Base-by-base conservation (phyloP, 2,113 vertebrate species). In the Ceyx cyanopectus region DNA sequence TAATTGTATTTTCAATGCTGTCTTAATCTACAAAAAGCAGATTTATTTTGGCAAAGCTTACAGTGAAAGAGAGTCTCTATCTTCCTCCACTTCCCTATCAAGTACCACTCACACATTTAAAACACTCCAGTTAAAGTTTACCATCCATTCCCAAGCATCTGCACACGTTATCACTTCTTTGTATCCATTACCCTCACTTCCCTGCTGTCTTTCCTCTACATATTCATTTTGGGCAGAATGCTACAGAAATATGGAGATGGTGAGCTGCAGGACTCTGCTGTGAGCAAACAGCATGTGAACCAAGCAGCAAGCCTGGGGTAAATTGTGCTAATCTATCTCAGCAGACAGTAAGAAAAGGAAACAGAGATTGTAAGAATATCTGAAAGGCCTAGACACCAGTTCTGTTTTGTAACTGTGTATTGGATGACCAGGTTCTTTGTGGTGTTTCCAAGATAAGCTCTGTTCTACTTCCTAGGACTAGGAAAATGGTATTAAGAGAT, bases 21-120 rank as follows among this genome's bases (percentile, higher is more conserved):
- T 78, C n/a, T 58, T 92, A 87, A 94, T 85, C 76, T 83, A 76
- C 74, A 85, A 68, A 81, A 88, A 73, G 18, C 77, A 92, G 81
- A 84, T 73, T 81, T 50, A 7, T 65, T 95, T 86, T 73, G 27
- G 62, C 62, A 81, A 79, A 79, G 12, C 6, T 34, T 27, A 58
- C 7, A 26, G 40, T 18, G 21, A 48, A 43, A 81, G n/a, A 75
- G 45, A 87, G 68, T 24, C 8, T 1, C 53, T 7, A 7, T 32
- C 41, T 82, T 58, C 68, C 6, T 14, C 32, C 14, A 26, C 1
- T 5, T 61, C 16, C 12, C n/a, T 30, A 1, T 13, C 8, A 51
- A 70, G 43, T 4, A 50, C 41, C 65, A 14, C 29, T 81, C 66
- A 22, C 26, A 34, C 2, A 4, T 30, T 63, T 58, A 54, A 50